Conservation (phyloP, 2,888 invertebrate genomes). For the Ferdinandea cuprea region DNA sequence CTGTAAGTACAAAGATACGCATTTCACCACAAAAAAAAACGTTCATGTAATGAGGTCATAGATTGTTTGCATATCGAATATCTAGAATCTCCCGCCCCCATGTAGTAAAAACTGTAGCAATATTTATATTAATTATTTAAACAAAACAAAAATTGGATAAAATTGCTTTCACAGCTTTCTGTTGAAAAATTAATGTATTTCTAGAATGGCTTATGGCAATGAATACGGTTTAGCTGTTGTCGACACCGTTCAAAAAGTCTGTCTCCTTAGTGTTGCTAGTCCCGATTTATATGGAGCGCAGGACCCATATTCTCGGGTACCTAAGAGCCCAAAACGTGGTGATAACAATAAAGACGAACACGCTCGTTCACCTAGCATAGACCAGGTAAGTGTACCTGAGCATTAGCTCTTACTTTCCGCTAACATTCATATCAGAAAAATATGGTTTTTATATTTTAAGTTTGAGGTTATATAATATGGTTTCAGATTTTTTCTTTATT, state of each 20-base stretch:
- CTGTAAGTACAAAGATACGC: constrained; percentile 88
- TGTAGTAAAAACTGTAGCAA: constrained; percentile 49
- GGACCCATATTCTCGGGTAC: constrained; percentile 93
- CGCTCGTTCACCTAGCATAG: constrained; percentile 93
- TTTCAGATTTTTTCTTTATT: constrained; percentile 7
- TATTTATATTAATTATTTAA: constrained; percentile 23
- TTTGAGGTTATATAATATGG: constrained; percentile 11
- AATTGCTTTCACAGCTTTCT: constrained; percentile 72
- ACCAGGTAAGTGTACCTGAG: constrained; percentile 88
- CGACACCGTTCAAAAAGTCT: constrained; percentile 95
- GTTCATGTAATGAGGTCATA: constrained; percentile 68
- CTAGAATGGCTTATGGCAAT: constrained; percentile 98
- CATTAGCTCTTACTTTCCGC: constrained; percentile 46
- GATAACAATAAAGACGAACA: constrained; percentile 84
- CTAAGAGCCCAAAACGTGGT: constrained; percentile 89
- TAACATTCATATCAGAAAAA: constrained; percentile 43
- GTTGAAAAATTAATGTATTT: constrained; percentile 78
- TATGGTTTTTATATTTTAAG: constrained; percentile 37
- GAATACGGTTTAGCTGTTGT: constrained; percentile 97
- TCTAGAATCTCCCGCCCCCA: constrained; percentile 55
- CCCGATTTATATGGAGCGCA: constrained; percentile 95
- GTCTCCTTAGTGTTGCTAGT: constrained; percentile 94
- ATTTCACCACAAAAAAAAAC: constrained; percentile 6
- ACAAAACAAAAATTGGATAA: constrained; percentile 42
- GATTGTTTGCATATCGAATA: constrained; percentile 68